Percentiles rank a stretch among this genome's conserved stretches.
Conservation (phyloP, 2,888 invertebrate genomes). For the Actias luna region DNA sequence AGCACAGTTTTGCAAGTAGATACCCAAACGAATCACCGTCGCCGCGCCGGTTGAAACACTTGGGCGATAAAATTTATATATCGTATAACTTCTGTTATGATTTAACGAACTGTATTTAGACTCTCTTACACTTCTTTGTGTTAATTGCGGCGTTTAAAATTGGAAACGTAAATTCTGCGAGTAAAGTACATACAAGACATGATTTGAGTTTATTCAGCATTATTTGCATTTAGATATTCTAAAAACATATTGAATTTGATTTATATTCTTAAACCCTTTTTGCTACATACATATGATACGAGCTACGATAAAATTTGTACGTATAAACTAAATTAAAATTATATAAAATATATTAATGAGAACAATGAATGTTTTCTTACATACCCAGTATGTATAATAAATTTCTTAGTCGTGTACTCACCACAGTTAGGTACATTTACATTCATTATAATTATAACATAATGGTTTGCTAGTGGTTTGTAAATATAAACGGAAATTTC, state of each 20-base stretch:
- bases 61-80: constrained; percentile 72
- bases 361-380: background rate
- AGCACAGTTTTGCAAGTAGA: constrained; percentile 63
- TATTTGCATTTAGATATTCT: constrained; percentile 15
- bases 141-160: constrained; percentile 58
- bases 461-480: background rate
- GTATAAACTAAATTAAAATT: background rate
- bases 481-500: background rate
- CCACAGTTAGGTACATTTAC: background rate
- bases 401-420: background rate
- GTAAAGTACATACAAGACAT: constrained; percentile 28
- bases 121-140: constrained; percentile 53
- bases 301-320: background rate
- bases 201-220: constrained; percentile 27
- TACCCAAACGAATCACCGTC: constrained; percentile 69
- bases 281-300: no score
- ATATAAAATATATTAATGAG: background rate
- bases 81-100: constrained; percentile 72
- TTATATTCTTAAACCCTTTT: no score
- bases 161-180: constrained; percentile 24
- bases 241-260: background rate
- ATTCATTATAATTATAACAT: background rate
- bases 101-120: constrained; percentile 68
- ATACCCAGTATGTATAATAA: background rate
- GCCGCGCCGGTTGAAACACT: constrained; percentile 50